A percentile compares a stretch with the other conserved stretches of the same genome.
phyloP scores from a whole-genome alignment of 1,140 invertebrate species.

The Zaprionus camerounensis region DNA sequence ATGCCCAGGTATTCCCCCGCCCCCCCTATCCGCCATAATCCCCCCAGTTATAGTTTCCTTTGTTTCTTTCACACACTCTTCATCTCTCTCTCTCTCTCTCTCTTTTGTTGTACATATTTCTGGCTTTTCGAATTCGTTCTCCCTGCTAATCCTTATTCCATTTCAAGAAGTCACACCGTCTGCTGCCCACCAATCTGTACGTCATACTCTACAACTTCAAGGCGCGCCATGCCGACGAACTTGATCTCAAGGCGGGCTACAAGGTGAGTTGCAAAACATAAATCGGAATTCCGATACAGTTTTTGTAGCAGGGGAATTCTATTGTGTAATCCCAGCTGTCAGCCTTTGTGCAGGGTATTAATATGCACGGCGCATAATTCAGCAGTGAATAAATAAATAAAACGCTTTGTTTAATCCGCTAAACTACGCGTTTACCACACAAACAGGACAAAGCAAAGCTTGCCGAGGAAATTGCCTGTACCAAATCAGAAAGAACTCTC shows the following conservation, averaged over 20 bases:
- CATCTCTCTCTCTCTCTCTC: slow-evolving; percentile 14
- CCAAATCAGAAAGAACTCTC: slow-evolving; percentile 34
- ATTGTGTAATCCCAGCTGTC: background rate
- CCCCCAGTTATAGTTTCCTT: slow-evolving; percentile 3
- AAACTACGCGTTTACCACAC: slow-evolving; percentile 54
- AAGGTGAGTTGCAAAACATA: slow-evolving; percentile 85
- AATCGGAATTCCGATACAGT: background rate
- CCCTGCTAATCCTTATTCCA: slow-evolving; percentile 66
- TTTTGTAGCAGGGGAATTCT: background rate
- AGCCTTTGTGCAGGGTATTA: slow-evolving; percentile 13
- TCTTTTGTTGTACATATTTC: background rate
- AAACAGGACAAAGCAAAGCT: slow-evolving; percentile 25
- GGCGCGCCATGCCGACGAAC: slow-evolving; percentile 95
- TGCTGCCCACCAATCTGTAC: slow-evolving; percentile 95
- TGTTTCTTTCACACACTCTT: slow-evolving; percentile 21
- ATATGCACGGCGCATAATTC: slow-evolving; percentile 38
- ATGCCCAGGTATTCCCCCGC: slow-evolving; percentile 84
- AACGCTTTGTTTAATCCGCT: slow-evolving; percentile 76
- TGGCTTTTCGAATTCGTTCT: background rate
- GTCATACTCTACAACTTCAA: slow-evolving; percentile 98
- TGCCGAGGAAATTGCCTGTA: slow-evolving; percentile 51
- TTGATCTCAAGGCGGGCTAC: slow-evolving; percentile 97
- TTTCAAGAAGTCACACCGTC: slow-evolving; percentile 90
- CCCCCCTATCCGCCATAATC: slow-evolving; percentile 44
- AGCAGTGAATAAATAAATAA: slow-evolving; percentile 57